Evolutionary conservation across 1,140 invertebrate species (phyloP).

Genomic region (Halesus radiatus): DNA sequence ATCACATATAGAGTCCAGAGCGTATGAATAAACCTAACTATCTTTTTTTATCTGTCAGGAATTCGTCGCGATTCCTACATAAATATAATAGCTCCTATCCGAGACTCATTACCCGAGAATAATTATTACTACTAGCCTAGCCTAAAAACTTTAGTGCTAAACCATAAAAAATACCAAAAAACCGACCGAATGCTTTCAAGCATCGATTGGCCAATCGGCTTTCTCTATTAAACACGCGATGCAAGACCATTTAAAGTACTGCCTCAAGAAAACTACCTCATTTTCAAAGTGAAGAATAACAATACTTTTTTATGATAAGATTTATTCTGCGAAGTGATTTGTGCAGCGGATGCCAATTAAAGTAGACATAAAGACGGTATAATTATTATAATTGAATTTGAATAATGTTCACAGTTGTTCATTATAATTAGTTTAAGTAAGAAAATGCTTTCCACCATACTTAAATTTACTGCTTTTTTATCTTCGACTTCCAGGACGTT

Average conservation of each 20-base stretch:
- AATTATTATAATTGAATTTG: too few species aligned
- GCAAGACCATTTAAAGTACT: constrained; percentile 18
- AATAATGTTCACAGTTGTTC: too few species aligned
- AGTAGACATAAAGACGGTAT: too few species aligned
- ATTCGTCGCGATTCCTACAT: constrained; percentile 24
- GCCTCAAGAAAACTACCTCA: background rate
- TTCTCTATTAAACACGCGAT: constrained; percentile 21
- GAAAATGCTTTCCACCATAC: too few species aligned
- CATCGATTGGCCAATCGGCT: constrained; percentile 22
- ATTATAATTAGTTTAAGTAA: too few species aligned
- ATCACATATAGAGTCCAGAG: constrained; percentile 16
- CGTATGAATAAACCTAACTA: background rate
- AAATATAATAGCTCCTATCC: constrained; percentile 15
- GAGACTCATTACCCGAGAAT: constrained; percentile 8
- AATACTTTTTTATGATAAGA: constrained; percentile 15
- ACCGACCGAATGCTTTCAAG: constrained; percentile 7
- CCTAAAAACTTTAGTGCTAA: constrained; percentile 6
- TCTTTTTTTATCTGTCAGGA: constrained; percentile 11
- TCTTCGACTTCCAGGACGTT: too few species aligned
- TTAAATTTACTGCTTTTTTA: too few species aligned
- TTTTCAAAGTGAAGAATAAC: constrained; percentile 3
- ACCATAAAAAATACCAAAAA: constrained; percentile 25
- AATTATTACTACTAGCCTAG: too few species aligned
- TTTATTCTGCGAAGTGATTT: background rate
- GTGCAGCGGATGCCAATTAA: too few species aligned